Percentiles rank a stretch among this genome's conserved stretches.
Conservation (phyloP, 2,888 invertebrate genomes). For the Drosophila heteroneura region DNA sequence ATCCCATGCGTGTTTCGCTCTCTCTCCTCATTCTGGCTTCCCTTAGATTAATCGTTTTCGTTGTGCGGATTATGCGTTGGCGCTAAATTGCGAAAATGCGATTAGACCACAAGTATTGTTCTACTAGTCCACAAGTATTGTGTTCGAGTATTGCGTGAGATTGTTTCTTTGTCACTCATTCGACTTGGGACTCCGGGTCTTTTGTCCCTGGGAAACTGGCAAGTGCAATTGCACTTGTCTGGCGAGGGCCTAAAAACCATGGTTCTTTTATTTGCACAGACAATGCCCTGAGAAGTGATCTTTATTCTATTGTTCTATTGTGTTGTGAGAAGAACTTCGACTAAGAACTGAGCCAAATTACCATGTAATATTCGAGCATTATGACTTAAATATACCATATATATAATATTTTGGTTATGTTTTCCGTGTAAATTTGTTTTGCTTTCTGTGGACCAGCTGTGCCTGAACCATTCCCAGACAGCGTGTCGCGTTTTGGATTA, state of each 20-base stretch:
- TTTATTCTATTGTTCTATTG: constrained; percentile 34
- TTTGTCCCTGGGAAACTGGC: constrained; percentile 46
- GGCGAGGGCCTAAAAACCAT: constrained; percentile 1
- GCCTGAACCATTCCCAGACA: constrained; percentile 37
- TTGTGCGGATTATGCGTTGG: constrained; percentile 79
- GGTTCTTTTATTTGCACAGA: constrained; percentile 33
- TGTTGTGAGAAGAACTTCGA: constrained; percentile 9
- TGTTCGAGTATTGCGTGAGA: constrained; percentile 58
- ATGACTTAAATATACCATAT: constrained; percentile 26
- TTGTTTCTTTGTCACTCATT: constrained; percentile 46
- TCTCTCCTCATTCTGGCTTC: constrained; percentile 4
- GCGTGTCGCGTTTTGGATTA: constrained; percentile 38
- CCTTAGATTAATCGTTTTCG: constrained; percentile 72
- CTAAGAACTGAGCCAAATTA: constrained; percentile 55
- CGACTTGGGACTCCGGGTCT: constrained; percentile 1
- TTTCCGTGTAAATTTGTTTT: constrained; percentile 49
- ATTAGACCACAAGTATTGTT: constrained; percentile 52
- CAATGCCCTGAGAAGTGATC: constrained; percentile 30
- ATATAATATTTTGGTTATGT: constrained; percentile 33
- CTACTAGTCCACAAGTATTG: not conserved
- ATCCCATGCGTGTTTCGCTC: constrained; percentile 60
- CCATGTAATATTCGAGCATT: constrained; percentile 74
- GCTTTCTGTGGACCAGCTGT: constrained; percentile 26
- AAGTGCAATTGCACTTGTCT: constrained; percentile 40
- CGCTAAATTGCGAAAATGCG: constrained; percentile 82